These are phyloP conservation scores for Metaphire vulgaris DNA, from an alignment of 1,140 invertebrate genomes.

Conservation along the genomic window DNA sequence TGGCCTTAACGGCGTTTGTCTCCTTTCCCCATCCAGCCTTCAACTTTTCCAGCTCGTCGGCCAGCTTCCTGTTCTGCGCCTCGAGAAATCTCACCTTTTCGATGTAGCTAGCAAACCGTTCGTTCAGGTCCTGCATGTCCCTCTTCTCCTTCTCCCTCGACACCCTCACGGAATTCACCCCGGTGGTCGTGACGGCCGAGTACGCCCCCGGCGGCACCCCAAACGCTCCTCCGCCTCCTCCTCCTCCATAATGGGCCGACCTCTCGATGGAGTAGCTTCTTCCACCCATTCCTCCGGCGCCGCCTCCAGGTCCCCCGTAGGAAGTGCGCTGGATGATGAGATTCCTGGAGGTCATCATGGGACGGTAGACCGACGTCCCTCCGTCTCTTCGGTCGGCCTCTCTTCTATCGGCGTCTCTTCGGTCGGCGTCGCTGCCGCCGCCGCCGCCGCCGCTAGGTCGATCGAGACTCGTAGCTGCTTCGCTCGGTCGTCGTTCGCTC, in stretches of 20 bases:
- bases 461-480: neutral
- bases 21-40: slow-evolving; percentile 16
- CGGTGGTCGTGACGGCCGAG: slow-evolving; percentile 40
- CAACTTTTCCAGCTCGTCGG: slow-evolving; percentile 18
- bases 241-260: neutral
- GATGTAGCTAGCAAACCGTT: slow-evolving; percentile 30
- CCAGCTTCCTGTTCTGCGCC: slow-evolving; percentile 23
- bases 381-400: neutral
- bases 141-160: slow-evolving; percentile 45
- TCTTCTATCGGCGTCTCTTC: neutral
- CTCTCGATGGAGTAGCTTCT: neutral
- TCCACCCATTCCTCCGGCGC: neutral
- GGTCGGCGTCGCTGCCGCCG: neutral
- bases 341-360: slow-evolving; percentile 44
- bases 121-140: slow-evolving; percentile 29
- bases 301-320: slow-evolving; percentile 32
- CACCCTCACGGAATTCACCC: slow-evolving; percentile 49
- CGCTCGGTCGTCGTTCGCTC: neutral
- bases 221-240: slow-evolving; percentile 29
- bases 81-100: slow-evolving; percentile 25
- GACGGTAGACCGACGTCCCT: slow-evolving; percentile 35
- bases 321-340: slow-evolving; percentile 36
- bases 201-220: slow-evolving; percentile 33
- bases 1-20: slow-evolving; percentile 15
- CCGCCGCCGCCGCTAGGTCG: neutral